These are phyloP conservation scores for Phalloptychus januarius DNA, from an alignment of 2,797 vertebrate genomes.

Conservation along the genomic window DNA sequence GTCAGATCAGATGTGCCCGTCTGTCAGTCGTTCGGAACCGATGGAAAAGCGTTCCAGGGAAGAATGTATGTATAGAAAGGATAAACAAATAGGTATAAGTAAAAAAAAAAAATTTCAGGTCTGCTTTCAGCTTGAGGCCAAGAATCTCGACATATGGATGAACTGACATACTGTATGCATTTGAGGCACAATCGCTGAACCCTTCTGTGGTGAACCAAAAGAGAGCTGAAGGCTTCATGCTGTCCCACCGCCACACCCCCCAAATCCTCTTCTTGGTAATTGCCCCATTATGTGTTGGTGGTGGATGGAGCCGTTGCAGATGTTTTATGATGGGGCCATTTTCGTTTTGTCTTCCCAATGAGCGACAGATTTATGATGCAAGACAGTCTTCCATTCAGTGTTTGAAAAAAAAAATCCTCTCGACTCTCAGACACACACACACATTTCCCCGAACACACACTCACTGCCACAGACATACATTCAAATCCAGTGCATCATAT, in stretches of 20 bases:
- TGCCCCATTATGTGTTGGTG: constrained; percentile 84
- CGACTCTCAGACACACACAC: constrained; percentile 52
- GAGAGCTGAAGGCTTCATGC: constrained; percentile 71
- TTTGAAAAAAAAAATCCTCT: constrained; percentile 45
- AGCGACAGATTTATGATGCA: constrained; percentile 82
- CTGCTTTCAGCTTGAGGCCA: neutral
- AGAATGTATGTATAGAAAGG: constrained; percentile 4
- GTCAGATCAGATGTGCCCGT: constrained; percentile 69
- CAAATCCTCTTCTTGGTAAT: constrained; percentile 76
- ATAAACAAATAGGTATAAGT: constrained; percentile 32
- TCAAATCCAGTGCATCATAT: constrained; percentile 37
- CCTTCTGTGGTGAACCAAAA: constrained; percentile 71
- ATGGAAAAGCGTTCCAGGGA: constrained; percentile 18
- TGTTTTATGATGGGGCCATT: constrained; percentile 86
- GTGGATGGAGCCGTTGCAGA: constrained; percentile 85
- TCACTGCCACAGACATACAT: constrained; percentile 7
- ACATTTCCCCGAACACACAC: constrained; percentile 37
- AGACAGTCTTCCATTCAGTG: constrained; percentile 77
- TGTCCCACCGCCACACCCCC: constrained; percentile 45
- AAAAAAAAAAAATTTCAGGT: neutral
- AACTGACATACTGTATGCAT: constrained; percentile 38
- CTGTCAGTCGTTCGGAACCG: constrained; percentile 39
- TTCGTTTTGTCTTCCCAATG: constrained; percentile 84
- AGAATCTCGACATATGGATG: constrained; percentile 36
- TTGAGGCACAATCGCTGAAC: constrained; percentile 58